These are phyloP conservation scores for Clanis bilineata DNA, from an alignment of 2,888 invertebrate species.

Conservation along the genomic window DNA sequence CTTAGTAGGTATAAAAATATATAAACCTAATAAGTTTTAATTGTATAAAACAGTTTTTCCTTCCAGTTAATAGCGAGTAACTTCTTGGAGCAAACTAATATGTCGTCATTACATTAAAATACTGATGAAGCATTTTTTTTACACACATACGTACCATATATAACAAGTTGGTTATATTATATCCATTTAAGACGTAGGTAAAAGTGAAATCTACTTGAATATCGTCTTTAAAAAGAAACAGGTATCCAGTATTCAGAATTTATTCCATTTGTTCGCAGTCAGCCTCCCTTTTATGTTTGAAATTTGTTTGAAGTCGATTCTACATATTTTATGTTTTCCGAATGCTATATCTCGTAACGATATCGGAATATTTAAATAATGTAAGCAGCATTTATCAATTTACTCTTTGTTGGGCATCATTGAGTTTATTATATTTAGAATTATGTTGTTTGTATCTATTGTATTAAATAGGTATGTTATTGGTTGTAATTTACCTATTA, in stretches of 20 bases:
- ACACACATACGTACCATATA: too few species aligned
- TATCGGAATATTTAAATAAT: slow-evolving; percentile 18
- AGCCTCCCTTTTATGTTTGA: not conserved
- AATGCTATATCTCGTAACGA: not conserved
- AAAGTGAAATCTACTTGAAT: slow-evolving; percentile 6
- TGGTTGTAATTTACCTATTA: too few species aligned
- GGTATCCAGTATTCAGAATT: not conserved
- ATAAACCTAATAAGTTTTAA: too few species aligned
- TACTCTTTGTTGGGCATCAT: slow-evolving; percentile 14
- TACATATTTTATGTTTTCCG: slow-evolving; percentile 13
- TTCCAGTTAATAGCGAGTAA: too few species aligned
- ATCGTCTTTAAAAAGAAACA: not conserved
- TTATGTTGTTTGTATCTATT: not conserved
- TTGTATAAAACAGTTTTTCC: too few species aligned
- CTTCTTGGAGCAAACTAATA: too few species aligned
- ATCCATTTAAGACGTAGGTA: not conserved
- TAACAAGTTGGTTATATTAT: not conserved
- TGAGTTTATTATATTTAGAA: not conserved
- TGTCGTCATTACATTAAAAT: too few species aligned
- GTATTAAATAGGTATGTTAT: not conserved
- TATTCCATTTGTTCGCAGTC: slow-evolving; percentile 1
- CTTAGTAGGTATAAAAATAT: not conserved
- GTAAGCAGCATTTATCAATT: slow-evolving; percentile 18
- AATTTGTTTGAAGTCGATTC: slow-evolving; percentile 9
- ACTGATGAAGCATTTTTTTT: too few species aligned